Percentiles rank a stretch among this genome's conserved stretches.
Evolutionary conservation across 2,113 vertebrate genomes (phyloP).

Genomic region (Boleophthalmus pectinirostris): DNA sequence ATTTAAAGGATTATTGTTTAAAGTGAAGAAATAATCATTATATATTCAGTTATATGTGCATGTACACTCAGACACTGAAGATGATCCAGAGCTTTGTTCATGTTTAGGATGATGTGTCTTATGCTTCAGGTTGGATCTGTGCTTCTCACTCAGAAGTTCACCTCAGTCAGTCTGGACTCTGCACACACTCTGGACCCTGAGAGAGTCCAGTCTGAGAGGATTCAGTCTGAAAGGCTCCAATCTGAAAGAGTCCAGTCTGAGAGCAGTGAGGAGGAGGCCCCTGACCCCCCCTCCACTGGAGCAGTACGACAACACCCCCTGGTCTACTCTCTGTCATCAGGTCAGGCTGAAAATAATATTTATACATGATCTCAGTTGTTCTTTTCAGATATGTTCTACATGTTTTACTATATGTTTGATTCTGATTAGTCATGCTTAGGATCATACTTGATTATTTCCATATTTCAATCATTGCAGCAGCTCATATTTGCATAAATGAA

Average conservation of each 20-base stretch:
- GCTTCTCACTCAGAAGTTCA: conserved; percentile 82
- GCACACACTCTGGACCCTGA: conserved; percentile 82
- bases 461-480: too few relatives aligned
- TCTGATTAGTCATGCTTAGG: too few relatives aligned
- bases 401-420: too few relatives aligned
- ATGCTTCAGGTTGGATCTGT: conserved; percentile 70
- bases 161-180: conserved; percentile 85
- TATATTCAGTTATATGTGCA: too few relatives aligned
- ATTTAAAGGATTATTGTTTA: too few relatives aligned
- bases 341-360: conserved; percentile 61
- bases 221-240: conserved; percentile 83
- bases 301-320: conserved; percentile 86
- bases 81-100: neutral
- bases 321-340: conserved; percentile 84
- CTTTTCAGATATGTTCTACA: too few relatives aligned
- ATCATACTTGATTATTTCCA: too few relatives aligned
- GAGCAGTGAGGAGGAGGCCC: conserved; percentile 77
- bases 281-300: conserved; percentile 77
- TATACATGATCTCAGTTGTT: too few relatives aligned
- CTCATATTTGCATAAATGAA: too few relatives aligned
- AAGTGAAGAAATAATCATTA: too few relatives aligned
- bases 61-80: too few relatives aligned
- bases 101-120: neutral
- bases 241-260: conserved; percentile 83
- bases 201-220: conserved; percentile 81